These are phyloP conservation scores for Hyla sarda DNA, from an alignment of 2,113 vertebrate species.

Conservation along the genomic window DNA sequence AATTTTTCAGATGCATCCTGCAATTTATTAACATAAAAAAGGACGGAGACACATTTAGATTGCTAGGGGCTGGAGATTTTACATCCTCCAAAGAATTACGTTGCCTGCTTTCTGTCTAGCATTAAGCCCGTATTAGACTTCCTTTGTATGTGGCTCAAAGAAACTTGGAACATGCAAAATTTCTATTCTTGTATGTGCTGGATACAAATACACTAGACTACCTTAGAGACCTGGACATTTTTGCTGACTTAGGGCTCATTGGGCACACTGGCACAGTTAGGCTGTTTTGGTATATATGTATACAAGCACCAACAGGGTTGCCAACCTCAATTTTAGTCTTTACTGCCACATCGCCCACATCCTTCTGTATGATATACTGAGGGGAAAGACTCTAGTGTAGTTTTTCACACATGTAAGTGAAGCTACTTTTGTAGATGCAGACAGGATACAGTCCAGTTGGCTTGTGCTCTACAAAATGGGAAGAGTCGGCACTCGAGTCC, in stretches of 20 bases:
- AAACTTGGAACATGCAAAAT: background rate
- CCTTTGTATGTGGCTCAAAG: background rate
- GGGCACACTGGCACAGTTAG: background rate
- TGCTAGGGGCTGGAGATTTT: slow-evolving; percentile 15
- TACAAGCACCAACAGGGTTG: no score
- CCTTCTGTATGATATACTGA: no score
- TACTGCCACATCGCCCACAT: no score
- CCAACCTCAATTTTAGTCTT: no score
- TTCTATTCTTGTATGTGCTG: background rate
- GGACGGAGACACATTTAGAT: slow-evolving; percentile 13
- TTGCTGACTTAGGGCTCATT: background rate
- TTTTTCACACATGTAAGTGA: no score
- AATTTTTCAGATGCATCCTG: slow-evolving; percentile 45
- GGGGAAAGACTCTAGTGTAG: no score
- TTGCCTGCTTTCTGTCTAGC: background rate
- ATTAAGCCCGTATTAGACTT: background rate
- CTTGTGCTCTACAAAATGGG: no score
- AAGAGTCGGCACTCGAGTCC: no score
- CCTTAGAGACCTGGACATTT: background rate
- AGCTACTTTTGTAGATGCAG: no score
- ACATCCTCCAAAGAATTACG: slow-evolving; percentile 12
- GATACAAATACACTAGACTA: background rate
- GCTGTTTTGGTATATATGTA: no score
- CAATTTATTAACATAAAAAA: slow-evolving; percentile 33
- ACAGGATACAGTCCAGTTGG: no score